Evolutionary conservation across 2,888 invertebrate species (phyloP).

Genomic region (Monopis laevigella): DNA sequence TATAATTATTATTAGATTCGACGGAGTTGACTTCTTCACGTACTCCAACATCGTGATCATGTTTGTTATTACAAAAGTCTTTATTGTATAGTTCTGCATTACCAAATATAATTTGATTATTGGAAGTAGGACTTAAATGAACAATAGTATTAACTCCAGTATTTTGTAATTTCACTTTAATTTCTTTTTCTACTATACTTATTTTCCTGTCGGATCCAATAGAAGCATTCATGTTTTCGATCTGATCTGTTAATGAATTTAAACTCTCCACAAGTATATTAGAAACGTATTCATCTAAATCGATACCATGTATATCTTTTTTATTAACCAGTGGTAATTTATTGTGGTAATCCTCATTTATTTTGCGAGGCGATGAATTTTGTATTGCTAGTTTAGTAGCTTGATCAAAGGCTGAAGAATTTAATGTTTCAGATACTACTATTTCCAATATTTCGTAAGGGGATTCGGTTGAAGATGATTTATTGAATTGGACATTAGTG

Average conservation of each 20-base stretch:
- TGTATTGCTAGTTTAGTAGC: background rate
- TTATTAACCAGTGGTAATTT: background rate
- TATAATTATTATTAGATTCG: conserved; percentile 30
- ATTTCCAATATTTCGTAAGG: conserved; percentile 51
- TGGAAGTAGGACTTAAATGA: conserved; percentile 57
- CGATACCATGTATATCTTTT: conserved; percentile 25
- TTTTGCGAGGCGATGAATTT: background rate
- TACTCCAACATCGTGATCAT: conserved; percentile 24
- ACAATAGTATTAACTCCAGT: conserved; percentile 57
- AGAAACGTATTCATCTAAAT: conserved; percentile 61
- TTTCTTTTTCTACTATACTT: conserved; percentile 58
- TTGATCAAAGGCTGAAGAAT: conserved; percentile 18
- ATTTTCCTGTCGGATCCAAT: conserved; percentile 44
- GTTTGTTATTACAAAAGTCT: conserved; percentile 28
- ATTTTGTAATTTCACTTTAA: conserved; percentile 57
- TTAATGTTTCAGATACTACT: conserved; percentile 49
- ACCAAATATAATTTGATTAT: conserved; percentile 57
- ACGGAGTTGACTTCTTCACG: conserved; percentile 30
- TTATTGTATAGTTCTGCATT: conserved; percentile 48
- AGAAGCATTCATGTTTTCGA: conserved; percentile 50
- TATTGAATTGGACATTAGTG: conserved; percentile 22
- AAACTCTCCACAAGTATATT: conserved; percentile 61
- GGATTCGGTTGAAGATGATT: conserved; percentile 14
- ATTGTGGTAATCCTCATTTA: background rate
- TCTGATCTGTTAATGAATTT: conserved; percentile 53